Evolutionary conservation across 2,888 invertebrate genomes (phyloP), one percentile per base, ranked within the genome.

Genomic region (Camptogramma bilineatum): DNA sequence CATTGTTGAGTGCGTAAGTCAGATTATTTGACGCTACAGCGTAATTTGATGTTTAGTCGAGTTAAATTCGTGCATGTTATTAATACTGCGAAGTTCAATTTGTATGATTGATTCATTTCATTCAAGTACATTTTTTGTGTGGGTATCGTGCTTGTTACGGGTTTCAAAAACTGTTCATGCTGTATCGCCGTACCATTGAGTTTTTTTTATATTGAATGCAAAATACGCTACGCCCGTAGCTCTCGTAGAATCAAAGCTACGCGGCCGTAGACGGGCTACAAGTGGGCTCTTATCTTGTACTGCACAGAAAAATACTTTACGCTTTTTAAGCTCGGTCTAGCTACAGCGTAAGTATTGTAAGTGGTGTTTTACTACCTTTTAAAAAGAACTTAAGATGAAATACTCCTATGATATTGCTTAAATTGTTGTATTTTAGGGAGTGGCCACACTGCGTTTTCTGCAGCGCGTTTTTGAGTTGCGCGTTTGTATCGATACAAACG

Each of bases 241-340:
- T 44, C 51, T 59, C 58, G 58, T 66, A 50, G 54, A 62, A 54
- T 21, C 57, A 66, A 65, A 62, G 57, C 65, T 71, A 68, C 69
- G 66, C 52, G 56, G 52, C 18, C 62, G 69, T 71, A 68, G 69
- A 56, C 63, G 56, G 44, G 18, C 67, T 68, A 66, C 62, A 55
- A 66, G 61, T 50, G 42, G 46, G 60, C 56, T 59, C 60, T 68
- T 60, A 60, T 51, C 64, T 58, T 46, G 51, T 52, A 55, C 31
- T 10, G 52, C 51, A 48, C 46, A 57, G 52, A 63, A 62, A 68
- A 48, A 58, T 61, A 64, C 62, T 63, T 64, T 59, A 62, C 54
- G 44, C 56, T 65, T 65, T 62, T 66, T 58, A 52, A 57, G 51
- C 28, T 42, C 53, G 4, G 21, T 50, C 44, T 57, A 34, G 56